Base-by-base conservation (phyloP, 2,888 invertebrate species). In the Agrenia bidenticulata region DNA sequence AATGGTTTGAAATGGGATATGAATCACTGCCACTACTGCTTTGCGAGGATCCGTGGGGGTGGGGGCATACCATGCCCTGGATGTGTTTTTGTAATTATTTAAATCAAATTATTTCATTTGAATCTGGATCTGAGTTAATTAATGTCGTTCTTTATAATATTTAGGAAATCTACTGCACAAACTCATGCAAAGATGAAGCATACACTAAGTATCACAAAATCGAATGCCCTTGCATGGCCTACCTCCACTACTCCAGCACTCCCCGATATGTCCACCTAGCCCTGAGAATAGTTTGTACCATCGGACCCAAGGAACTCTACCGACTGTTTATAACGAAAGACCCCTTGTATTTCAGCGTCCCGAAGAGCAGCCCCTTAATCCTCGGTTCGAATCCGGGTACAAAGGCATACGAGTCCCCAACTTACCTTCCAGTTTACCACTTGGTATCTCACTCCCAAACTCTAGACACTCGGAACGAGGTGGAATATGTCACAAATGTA, bases 201-300 rank as follows among this genome's bases (percentile, higher is more conserved):
- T 63, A 11, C 19, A 45, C 45, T 23, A 64, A 66, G 23, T 74
- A 69, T 42, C 75, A 76, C 60, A 53, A 57, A 7, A 68, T 65
- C 49, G 75, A 76, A 58, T 76, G 75, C 42, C 63, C 66, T 1
- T 67, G 66, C 60, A 51, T 72, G 17, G 55, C 69, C 2, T 67
- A 70, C n/a, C 41, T 76, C n/a, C 67, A 70, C 49, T 60, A 55
- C 21, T 69, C 64, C n/a, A 42, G 64, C 15, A 73, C 73, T 13
- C 75, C 74, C 15, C 67, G 75, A 0, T 74, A 74, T 45, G 57
- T 73, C 15, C 67, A 70, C 53, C 60, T 73, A 26, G 67, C 72
- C 7, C 53, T 76, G 11, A 45, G 74, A 37, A 72, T 74, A 4
- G 49, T 76, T 17, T 67, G 64, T 55, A 69, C 58, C 13, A 51